A percentile compares a stretch with the other conserved stretches of the same genome.
Conservation (phyloP, 2,113 vertebrate species). For the Python bivittatus region DNA sequence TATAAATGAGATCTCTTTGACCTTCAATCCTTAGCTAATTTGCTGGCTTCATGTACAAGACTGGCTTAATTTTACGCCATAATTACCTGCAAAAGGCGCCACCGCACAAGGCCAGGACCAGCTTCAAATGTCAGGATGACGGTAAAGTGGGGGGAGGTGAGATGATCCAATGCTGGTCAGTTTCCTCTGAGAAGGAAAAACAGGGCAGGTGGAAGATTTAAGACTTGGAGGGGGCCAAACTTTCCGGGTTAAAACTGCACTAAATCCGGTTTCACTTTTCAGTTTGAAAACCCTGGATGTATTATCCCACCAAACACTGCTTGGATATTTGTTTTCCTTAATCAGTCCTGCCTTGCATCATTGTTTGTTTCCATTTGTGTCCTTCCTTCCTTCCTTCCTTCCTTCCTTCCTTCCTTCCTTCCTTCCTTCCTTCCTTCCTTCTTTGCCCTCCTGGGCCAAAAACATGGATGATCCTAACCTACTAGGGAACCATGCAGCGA, state of each 20-base stretch:
- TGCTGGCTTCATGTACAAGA: slow-evolving; percentile 81
- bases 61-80: slow-evolving; percentile 81
- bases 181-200: slow-evolving; percentile 56
- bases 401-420: background rate
- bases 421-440: too few relatives aligned
- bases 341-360: too few relatives aligned
- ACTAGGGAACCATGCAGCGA: background rate
- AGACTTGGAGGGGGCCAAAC: slow-evolving; percentile 29
- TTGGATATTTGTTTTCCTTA: background rate
- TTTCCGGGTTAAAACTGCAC: too few relatives aligned
- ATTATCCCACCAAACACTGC: background rate
- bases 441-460: background rate
- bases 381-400: too few relatives aligned
- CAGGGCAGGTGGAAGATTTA: slow-evolving; percentile 48
- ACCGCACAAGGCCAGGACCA: slow-evolving; percentile 68
- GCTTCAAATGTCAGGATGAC: slow-evolving; percentile 77
- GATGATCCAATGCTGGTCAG: slow-evolving; percentile 68
- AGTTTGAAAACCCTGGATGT: background rate
- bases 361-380: too few relatives aligned
- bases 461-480: background rate
- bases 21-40: slow-evolving; percentile 83
- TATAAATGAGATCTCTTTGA: slow-evolving; percentile 84
- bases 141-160: slow-evolving; percentile 39
- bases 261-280: background rate
- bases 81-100: slow-evolving; percentile 80